Base-by-base conservation (phyloP, 2,113 vertebrate genomes). In the Pachyramphus minor region DNA sequence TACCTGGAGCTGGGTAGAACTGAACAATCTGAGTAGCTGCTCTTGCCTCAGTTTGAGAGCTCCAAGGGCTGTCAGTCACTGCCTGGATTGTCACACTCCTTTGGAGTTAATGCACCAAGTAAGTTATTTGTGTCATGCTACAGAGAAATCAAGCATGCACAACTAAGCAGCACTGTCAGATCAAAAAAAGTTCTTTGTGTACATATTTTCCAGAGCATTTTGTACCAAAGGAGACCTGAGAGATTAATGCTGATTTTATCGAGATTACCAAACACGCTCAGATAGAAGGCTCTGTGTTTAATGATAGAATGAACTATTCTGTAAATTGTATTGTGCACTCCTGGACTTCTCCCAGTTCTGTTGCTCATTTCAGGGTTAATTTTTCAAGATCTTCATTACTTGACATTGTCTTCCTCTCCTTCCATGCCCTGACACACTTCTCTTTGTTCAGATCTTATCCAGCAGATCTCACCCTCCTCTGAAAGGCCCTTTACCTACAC, bases 171-270 rank as follows among this genome's bases (percentile, higher is more conserved):
- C 89, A 74, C 73, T 89, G 87, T 89, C 81, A 94, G 64, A 91
- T 94, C 77, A 93, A 92, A 96, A 92, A 74, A 85, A 87, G 68
- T 94, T 95, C 77, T 91, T 84, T 77, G 81, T 58, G 73, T 87
- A 84, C 52, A 42, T 62, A 53, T 95, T 84, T 95, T 95, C 91
- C 77, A 77, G 73, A 95, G 55, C 80, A 87, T 91, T 96, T 94
- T 92, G 88, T 93, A 94, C 85, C 6, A 5, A 85, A 93, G 76
- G 67, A 90, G 49, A 76, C 82, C 49, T 94, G 53, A 45, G 90
- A 93, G 75, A 95, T 90, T 82, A 90, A 87, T 84, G 58, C 71
- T 90, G 83, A 85, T 87, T 90, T 95, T 83, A 90, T 33, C 9
- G 24, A 79, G 81, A 84, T 94, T 87, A 69, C 72, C 58, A 87